Evolutionary conservation across 1,140 invertebrate species (phyloP).

Genomic region (Brachionus manjavacas): DNA sequence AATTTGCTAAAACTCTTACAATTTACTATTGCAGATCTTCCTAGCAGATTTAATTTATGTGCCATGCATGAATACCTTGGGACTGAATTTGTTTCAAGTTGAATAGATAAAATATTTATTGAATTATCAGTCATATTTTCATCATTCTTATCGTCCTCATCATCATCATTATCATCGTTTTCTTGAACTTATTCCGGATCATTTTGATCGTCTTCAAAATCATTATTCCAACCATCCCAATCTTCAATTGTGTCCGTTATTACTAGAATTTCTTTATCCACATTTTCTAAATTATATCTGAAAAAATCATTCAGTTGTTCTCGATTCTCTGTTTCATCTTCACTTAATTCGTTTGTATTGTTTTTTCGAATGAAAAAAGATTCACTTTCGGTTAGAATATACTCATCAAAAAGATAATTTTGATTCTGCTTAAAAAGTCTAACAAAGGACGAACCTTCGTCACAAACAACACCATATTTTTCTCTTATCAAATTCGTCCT

Average conservation of each 20-base stretch:
- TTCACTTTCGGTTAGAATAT: background rate
- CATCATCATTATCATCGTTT: background rate
- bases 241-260: background rate
- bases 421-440: conserved; percentile 2
- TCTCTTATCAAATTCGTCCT: background rate
- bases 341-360: background rate
- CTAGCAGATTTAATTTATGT: background rate
- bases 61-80: background rate
- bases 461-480: background rate
- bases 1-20: background rate
- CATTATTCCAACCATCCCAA: background rate
- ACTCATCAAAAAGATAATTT: background rate
- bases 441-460: background rate
- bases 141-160: background rate
- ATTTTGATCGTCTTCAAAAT: background rate
- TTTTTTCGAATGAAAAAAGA: background rate
- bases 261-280: background rate
- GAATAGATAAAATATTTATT: background rate
- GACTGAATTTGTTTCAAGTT: background rate
- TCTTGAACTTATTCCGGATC: background rate
- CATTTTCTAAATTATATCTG: background rate
- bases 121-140: background rate
- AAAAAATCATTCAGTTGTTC: background rate
- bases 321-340: background rate
- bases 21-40: background rate